These are phyloP conservation scores for Aldrovandia affinis DNA, from an alignment of 2,797 vertebrate genomes.

Conservation along the genomic window DNA sequence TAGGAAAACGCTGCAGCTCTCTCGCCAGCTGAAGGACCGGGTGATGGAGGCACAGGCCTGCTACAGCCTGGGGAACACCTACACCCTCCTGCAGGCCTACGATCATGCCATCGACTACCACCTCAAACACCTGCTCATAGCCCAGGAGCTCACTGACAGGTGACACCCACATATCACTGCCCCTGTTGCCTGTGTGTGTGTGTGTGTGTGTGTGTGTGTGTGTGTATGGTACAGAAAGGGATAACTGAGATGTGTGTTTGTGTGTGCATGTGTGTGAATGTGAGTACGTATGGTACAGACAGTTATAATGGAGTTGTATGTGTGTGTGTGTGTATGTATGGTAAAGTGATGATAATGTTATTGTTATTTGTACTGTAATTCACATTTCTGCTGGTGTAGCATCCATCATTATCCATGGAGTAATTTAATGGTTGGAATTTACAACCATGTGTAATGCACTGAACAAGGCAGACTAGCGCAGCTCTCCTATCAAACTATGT, in stretches of 20 bases:
- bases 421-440: no score
- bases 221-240: no score
- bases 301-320: no score
- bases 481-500: no score
- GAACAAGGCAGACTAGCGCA: no score
- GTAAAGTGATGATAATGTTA: no score
- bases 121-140: slow-evolving; percentile 92
- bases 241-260: no score
- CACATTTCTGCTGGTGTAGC: no score
- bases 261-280: background rate
- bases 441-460: no score
- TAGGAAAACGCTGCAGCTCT: slow-evolving; percentile 94
- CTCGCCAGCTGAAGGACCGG: slow-evolving; percentile 91
- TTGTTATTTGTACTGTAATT: no score
- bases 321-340: background rate
- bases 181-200: background rate
- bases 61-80: slow-evolving; percentile 96
- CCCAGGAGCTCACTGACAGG: slow-evolving; percentile 93
- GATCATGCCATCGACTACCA: slow-evolving; percentile 91
- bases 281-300: no score
- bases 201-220: slow-evolving; percentile 34
- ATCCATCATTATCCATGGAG: no score
- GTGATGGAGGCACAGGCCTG: slow-evolving; percentile 97
- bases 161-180: slow-evolving; percentile 48
- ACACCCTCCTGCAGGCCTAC: slow-evolving; percentile 90